Conservation (phyloP, 2,888 invertebrate genomes). For the Caenorhabditis wallacei region DNA sequence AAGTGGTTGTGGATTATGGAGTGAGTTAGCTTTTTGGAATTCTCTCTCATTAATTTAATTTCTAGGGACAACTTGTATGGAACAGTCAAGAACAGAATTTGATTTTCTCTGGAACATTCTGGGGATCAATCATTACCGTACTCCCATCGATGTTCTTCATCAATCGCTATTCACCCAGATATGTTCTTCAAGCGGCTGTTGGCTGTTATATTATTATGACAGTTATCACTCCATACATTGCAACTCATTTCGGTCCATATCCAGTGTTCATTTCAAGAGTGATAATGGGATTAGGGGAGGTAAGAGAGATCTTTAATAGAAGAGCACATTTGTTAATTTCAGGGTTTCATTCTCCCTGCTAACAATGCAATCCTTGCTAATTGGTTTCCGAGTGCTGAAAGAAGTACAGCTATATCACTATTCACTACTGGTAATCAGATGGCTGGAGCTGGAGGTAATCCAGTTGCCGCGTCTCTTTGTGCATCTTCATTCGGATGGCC, state of each 20-base stretch:
- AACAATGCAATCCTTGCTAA: constrained; percentile 77
- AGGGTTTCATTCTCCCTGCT: constrained; percentile 77
- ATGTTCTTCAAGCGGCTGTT: constrained; percentile 65
- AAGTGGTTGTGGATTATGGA: constrained; percentile 70
- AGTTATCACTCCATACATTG: constrained; percentile 73
- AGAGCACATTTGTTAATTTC: background rate
- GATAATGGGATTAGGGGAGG: constrained; percentile 79
- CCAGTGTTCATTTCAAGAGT: constrained; percentile 74
- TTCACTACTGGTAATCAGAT: constrained; percentile 77
- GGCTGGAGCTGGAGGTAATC: constrained; percentile 73
- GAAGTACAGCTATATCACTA: constrained; percentile 74
- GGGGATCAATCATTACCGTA: constrained; percentile 75
- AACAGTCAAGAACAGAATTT: constrained; percentile 73
- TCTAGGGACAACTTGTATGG: constrained; percentile 77
- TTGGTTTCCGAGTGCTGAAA: constrained; percentile 78
- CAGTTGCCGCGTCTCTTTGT: constrained; percentile 76
- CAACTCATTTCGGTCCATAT: constrained; percentile 67
- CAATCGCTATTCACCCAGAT: constrained; percentile 64
- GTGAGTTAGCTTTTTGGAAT: constrained; percentile 59
- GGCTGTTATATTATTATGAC: constrained; percentile 65
- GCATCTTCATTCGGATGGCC: constrained; percentile 74
- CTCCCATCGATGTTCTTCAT: constrained; percentile 77
- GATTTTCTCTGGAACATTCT: constrained; percentile 77
- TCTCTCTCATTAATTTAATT: no score
- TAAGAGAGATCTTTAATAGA: constrained; percentile 4